phyloP scores from a whole-genome alignment of 1,140 invertebrate species.

The Leptopilina boulardi region DNA sequence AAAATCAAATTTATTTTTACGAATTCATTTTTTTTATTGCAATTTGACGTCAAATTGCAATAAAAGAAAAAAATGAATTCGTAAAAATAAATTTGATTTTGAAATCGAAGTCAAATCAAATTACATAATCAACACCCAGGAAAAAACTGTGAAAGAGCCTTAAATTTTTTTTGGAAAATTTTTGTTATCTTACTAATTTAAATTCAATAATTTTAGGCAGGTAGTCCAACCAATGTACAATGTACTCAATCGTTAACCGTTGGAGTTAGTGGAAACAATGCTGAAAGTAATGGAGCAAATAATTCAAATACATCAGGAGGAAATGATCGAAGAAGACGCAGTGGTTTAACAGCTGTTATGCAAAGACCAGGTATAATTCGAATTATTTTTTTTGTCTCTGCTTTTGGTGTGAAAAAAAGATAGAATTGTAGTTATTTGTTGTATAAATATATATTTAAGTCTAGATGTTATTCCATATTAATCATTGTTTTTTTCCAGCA shows the following conservation, averaged over 20 bases:
- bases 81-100: no score
- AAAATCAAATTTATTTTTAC: no score
- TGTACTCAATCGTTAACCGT: slow-evolving; percentile 73
- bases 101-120: no score
- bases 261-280: slow-evolving; percentile 65
- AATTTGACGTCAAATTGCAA: no score
- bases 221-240: slow-evolving; percentile 75
- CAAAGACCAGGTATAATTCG: slow-evolving; percentile 86
- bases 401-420: slow-evolving; percentile 13
- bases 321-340: slow-evolving; percentile 82
- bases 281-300: slow-evolving; percentile 70
- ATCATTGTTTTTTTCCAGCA: no score
- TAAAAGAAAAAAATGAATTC: no score
- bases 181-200: not conserved
- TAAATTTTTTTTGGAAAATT: no score
- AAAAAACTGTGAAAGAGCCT: no score
- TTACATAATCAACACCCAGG: no score
- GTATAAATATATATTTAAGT: no score
- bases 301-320: slow-evolving; percentile 71
- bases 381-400: not conserved
- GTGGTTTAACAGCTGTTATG: slow-evolving; percentile 88
- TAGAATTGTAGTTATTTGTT: not conserved
- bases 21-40: no score
- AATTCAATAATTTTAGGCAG: slow-evolving; percentile 65
- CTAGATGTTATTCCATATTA: no score